Evolutionary conservation across 2,888 invertebrate species (phyloP), one percentile per base, ranked within the genome.

Genomic region (Leptinotarsa juncta): DNA sequence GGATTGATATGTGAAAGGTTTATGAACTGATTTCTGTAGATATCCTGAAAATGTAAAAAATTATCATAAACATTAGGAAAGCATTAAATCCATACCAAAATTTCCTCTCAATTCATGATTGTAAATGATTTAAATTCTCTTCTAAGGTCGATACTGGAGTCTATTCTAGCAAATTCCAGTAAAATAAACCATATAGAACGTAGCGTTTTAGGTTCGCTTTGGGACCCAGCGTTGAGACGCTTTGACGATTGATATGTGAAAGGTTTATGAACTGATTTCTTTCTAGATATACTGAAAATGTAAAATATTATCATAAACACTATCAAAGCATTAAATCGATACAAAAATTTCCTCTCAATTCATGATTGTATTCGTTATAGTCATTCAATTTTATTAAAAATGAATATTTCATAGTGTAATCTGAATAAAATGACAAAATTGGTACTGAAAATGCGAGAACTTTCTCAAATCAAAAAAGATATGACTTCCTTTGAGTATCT

Each of bases 131-230:
- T 94, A 81, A 99, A 98, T 85, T 97, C 98, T 81, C 93, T 93
- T 0, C 98, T 98, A 74, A 99, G 91, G 89, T 99, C 97, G 70
- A 99, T 93, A 85, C 97, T 97, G 67, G 96, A 90, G 23, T 79
- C 94, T 16, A 94, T 93, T 89, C 96, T 96, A 83, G 94, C 94
- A 86, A 99, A 97, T 79, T 95, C 94, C 70, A 99, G 90, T 0
- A 99, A 99, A 83, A 99, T 97, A 88, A 99, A 99, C 99, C 99
- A 99, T 93, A 97, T 94, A 7, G 95, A 95, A 86, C 95, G 94
- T 80, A 91, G 91, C 80, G 90, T 91, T 51, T 90, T 90, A 1
- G 89, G 86, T 74, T 91, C 89, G 66, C 80, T 80, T 82, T 81
- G 84, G 12, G 86, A 78, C 74, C 88, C 70, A 89, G 83, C 71